phyloP scores from a whole-genome alignment of 2,888 invertebrate genomes.

The Parnassius smintheus region DNA sequence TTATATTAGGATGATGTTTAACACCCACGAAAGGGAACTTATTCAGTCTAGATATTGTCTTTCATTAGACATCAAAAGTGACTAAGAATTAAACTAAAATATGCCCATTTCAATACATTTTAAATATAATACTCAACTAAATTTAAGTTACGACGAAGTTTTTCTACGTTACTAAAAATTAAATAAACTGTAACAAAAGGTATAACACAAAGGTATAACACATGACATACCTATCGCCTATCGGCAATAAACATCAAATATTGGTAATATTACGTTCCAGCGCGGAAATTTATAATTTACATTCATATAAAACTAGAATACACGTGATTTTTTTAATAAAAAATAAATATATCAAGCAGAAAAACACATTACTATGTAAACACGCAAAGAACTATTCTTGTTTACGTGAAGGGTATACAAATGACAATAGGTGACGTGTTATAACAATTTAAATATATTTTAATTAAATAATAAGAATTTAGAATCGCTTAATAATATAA shows the following conservation, averaged over 20 bases:
- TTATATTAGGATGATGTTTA: slow-evolving; percentile 35
- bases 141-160: slow-evolving; percentile 56
- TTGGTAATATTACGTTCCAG: not conserved
- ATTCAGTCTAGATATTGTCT: slow-evolving; percentile 78
- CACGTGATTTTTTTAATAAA: too few species aligned
- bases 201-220: slow-evolving; percentile 5
- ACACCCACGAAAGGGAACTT: slow-evolving; percentile 62
- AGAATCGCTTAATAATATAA: not conserved
- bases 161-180: slow-evolving; percentile 52
- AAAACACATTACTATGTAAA: not conserved
- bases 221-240: not conserved
- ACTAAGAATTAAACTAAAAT: slow-evolving; percentile 57
- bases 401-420: not conserved
- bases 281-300: too few species aligned
- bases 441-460: slow-evolving; percentile 1
- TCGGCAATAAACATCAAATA: not conserved
- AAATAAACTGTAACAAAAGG: slow-evolving; percentile 2
- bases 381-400: not conserved
- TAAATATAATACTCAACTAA: slow-evolving; percentile 65
- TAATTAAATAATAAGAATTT: not conserved
- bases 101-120: slow-evolving; percentile 54
- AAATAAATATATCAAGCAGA: too few species aligned
- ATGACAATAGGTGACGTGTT: not conserved
- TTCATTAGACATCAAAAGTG: slow-evolving; percentile 67
- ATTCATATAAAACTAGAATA: too few species aligned